phyloP scores from a whole-genome alignment of 2,888 invertebrate species.

The Syritta pipiens region DNA sequence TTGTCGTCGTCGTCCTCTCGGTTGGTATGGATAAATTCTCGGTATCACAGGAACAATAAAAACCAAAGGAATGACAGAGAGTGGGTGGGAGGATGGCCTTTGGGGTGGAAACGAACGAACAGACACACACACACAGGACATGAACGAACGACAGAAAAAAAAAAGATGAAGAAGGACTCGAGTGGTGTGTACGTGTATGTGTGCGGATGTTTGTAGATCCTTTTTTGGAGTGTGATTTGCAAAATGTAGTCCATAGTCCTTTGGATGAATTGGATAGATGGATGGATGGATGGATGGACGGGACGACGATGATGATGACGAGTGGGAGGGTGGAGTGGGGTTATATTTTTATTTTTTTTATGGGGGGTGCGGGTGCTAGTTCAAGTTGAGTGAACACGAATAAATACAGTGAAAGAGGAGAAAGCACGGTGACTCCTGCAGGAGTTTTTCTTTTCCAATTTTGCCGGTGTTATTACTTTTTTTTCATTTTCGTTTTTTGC shows the following conservation, averaged over 20 bases:
- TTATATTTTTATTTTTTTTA: neutral
- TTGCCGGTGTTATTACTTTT: constrained; percentile 10
- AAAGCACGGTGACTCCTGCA: constrained; percentile 36
- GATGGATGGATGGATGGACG: constrained; percentile 23
- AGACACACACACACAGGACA: neutral
- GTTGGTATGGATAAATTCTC: constrained; percentile 62
- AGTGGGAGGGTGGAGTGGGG: neutral
- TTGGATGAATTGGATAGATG: constrained; percentile 65
- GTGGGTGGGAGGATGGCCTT: neutral
- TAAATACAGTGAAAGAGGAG: constrained; percentile 37
- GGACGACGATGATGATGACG: constrained; percentile 4
- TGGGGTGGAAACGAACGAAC: neutral
- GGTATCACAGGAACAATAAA: constrained; percentile 64
- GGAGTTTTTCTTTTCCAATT: constrained; percentile 52
- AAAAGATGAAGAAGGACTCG: constrained; percentile 7
- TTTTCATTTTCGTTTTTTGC: neutral
- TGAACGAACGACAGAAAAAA: constrained; percentile 8
- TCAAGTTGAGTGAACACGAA: constrained; percentile 64
- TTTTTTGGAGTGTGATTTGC: constrained; percentile 64
- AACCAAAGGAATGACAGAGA: constrained; percentile 58
- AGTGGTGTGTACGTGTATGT: neutral
- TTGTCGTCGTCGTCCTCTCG: neutral
- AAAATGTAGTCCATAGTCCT: constrained; percentile 67
- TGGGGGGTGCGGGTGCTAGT: constrained; percentile 48
- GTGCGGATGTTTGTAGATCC: constrained; percentile 50